Conservation (phyloP, 2,797 vertebrate species). For the Gobionotothen gibberifrons region DNA sequence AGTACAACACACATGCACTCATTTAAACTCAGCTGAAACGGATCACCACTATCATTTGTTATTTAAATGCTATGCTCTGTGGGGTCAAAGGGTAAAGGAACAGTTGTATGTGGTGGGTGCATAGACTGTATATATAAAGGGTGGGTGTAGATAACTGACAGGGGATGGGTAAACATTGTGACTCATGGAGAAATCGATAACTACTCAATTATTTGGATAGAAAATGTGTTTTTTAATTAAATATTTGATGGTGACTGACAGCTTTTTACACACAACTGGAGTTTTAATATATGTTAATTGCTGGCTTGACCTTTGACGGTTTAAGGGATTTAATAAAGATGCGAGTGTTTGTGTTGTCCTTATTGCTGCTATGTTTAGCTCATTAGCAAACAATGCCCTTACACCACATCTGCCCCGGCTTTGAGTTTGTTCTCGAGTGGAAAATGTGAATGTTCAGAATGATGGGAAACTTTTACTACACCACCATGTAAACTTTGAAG, state of each 20-base stretch:
- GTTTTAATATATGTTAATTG: too few relatives aligned
- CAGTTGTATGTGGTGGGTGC: not conserved
- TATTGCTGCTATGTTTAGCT: conserved; percentile 28
- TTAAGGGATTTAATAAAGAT: not conserved
- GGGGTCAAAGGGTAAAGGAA: conserved; percentile 32
- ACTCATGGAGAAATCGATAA: too few relatives aligned
- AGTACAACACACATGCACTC: too few relatives aligned
- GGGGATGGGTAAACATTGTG: not conserved
- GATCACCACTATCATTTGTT: too few relatives aligned
- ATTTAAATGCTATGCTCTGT: not conserved
- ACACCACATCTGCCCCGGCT: conserved; percentile 36
- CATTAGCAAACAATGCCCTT: conserved; percentile 52
- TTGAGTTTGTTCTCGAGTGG: conserved; percentile 54
- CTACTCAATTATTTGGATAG: too few relatives aligned
- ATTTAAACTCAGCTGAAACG: too few relatives aligned
- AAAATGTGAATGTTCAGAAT: conserved; percentile 63
- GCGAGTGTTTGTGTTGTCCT: conserved; percentile 23
- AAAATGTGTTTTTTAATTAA: not conserved
- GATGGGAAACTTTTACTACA: conserved; percentile 80
- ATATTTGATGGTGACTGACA: not conserved
- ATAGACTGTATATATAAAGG: too few relatives aligned
- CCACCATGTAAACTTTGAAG: conserved; percentile 81
- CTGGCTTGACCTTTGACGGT: too few relatives aligned
- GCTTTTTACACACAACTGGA: too few relatives aligned
- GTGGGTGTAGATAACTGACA: not conserved